phyloP scores from a whole-genome alignment of 2,113 vertebrate species.

The Caranx ignobilis region DNA sequence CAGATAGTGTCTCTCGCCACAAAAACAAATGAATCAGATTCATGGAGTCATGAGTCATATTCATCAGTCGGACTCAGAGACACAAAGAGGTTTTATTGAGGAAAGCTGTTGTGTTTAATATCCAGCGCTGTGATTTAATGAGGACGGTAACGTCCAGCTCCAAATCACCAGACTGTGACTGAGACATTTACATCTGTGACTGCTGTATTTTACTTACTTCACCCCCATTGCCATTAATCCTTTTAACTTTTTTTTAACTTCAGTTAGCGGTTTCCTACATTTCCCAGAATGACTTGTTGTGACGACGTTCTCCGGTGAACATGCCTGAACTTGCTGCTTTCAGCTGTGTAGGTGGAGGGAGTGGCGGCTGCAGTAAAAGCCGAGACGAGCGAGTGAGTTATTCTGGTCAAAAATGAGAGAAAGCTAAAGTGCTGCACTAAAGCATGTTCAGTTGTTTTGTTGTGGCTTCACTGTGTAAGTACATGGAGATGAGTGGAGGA shows the following conservation, averaged over 20 bases:
- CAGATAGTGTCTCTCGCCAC: constrained; percentile 3
- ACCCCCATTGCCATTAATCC: neutral
- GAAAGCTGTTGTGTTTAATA: constrained; percentile 14
- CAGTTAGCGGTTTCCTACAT: constrained; percentile 37
- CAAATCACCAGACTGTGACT: neutral
- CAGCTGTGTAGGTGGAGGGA: constrained; percentile 37
- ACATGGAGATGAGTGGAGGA: neutral
- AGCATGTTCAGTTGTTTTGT: neutral
- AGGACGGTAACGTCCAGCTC: constrained; percentile 7
- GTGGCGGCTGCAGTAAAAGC: constrained; percentile 20
- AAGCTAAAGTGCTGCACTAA: neutral
- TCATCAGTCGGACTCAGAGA: neutral
- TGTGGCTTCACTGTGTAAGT: neutral
- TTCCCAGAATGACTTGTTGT: constrained; percentile 41
- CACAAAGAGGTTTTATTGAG: constrained; percentile 15
- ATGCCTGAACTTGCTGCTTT: constrained; percentile 32
- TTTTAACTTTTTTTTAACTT: neutral
- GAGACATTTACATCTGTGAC: neutral
- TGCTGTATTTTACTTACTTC: neutral
- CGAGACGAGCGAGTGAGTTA: constrained; percentile 22
- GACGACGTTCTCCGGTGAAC: neutral
- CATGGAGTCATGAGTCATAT: neutral
- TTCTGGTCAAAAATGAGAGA: constrained; percentile 18
- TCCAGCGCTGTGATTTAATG: neutral
- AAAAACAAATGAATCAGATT: constrained; percentile 24